phyloP scores from a whole-genome alignment of 2,888 invertebrate genomes.

The Cheilosia urbana region DNA sequence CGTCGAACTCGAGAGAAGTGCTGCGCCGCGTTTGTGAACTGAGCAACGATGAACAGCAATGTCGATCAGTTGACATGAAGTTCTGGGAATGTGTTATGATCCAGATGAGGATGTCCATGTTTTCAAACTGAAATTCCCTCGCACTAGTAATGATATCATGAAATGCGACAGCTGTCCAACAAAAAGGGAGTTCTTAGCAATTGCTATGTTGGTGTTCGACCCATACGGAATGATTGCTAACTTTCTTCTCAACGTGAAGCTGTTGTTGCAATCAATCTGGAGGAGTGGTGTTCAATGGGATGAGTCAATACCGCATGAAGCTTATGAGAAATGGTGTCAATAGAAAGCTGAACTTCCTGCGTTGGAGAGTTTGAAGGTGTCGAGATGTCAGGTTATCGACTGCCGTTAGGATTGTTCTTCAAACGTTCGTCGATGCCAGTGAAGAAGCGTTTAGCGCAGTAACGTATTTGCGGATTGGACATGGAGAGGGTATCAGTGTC shows the following conservation, averaged over 20 bases:
- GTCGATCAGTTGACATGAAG: conserved; percentile 5
- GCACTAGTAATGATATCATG: neutral
- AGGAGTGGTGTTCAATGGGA: conserved; percentile 9
- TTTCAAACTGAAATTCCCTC: conserved; percentile 14
- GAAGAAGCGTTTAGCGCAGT: conserved; percentile 11
- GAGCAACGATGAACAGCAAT: neutral
- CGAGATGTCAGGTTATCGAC: conserved; percentile 7
- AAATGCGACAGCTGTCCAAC: conserved; percentile 3
- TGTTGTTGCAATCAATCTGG: conserved; percentile 14
- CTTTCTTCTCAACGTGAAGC: conserved; percentile 16
- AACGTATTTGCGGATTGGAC: neutral
- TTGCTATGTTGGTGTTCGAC: conserved; percentile 38
- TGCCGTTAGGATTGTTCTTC: neutral
- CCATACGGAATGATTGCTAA: conserved; percentile 39
- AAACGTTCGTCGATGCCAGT: neutral
- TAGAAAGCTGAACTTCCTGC: conserved; percentile 13
- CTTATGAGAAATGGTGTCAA: conserved; percentile 6
- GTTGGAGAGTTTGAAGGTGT: conserved; percentile 1
- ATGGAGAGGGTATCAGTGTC: neutral
- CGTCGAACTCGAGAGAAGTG: conserved; percentile 20
- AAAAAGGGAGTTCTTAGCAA: conserved; percentile 24
- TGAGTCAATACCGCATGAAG: conserved; percentile 14
- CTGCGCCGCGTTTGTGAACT: neutral
- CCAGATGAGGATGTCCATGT: conserved; percentile 53
- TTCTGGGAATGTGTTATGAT: conserved; percentile 72